Percentiles rank a stretch among this genome's conserved stretches.
phyloP scores from a whole-genome alignment of 64 coral and sea anemone species.

The Dendronephthya gigantea region DNA sequence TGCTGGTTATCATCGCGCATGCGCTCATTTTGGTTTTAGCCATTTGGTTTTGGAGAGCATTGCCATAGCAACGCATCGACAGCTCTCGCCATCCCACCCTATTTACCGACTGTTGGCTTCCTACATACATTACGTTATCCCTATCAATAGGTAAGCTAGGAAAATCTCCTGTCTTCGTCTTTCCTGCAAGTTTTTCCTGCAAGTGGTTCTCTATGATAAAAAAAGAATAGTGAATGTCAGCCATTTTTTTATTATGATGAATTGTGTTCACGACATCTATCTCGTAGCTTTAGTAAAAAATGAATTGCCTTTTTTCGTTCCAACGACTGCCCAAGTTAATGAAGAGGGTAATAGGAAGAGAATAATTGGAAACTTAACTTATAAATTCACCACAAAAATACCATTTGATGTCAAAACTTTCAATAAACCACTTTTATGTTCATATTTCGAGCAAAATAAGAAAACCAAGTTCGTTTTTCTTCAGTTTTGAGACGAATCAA shows the following conservation, averaged over 20 bases:
- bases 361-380: neutral
- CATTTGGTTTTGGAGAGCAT: constrained; percentile 67
- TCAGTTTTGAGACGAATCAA: constrained; percentile 83
- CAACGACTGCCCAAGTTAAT: too few relatives aligned
- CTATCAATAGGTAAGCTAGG: constrained; percentile 58
- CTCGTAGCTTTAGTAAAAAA: too few relatives aligned
- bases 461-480: neutral
- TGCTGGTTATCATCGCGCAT: constrained; percentile 82
- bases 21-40: constrained; percentile 56
- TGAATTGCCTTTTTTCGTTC: too few relatives aligned
- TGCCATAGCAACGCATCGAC: constrained; percentile 74
- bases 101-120: constrained; percentile 72
- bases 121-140: constrained; percentile 57
- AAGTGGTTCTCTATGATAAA: too few relatives aligned
- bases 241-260: too few relatives aligned
- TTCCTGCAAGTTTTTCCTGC: neutral
- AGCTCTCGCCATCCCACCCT: constrained; percentile 86
- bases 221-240: too few relatives aligned
- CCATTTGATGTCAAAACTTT: too few relatives aligned
- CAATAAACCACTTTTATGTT: too few relatives aligned
- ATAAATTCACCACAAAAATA: too few relatives aligned
- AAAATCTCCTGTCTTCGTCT: neutral
- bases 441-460: too few relatives aligned
- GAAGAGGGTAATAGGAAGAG: too few relatives aligned
- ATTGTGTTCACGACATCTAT: too few relatives aligned